These are phyloP conservation scores for Vidua macroura DNA, from an alignment of 2,113 vertebrate species.

Conservation along the genomic window DNA sequence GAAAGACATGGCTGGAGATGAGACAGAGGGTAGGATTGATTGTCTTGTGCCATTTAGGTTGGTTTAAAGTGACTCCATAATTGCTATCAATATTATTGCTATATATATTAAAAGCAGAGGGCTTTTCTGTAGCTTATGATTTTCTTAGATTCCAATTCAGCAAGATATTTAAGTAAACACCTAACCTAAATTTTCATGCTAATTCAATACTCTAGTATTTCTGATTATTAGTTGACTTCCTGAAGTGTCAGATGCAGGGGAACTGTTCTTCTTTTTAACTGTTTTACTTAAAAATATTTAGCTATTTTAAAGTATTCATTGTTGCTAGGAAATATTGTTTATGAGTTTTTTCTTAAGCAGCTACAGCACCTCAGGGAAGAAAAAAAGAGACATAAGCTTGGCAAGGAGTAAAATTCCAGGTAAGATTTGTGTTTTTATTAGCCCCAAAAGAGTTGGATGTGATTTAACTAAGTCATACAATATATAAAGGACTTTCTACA, in stretches of 20 bases:
- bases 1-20: neutral
- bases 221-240: neutral
- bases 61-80: neutral
- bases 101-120: neutral
- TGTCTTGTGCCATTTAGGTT: neutral
- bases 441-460: neutral
- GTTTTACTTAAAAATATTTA: slow-evolving; percentile 19
- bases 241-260: neutral
- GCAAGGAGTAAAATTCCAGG: slow-evolving; percentile 15
- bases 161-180: neutral
- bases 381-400: slow-evolving; percentile 9
- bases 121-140: neutral
- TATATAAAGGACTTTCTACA: neutral
- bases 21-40: neutral
- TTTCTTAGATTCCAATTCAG: neutral
- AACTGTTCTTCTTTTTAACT: neutral
- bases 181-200: neutral
- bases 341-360: slow-evolving; percentile 27
- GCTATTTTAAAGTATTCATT: neutral
- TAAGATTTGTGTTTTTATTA: slow-evolving; percentile 13
- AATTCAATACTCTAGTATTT: neutral
- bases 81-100: neutral
- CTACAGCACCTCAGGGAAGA: slow-evolving; percentile 14
- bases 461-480: slow-evolving; percentile 17
- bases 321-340: slow-evolving; percentile 45